Conservation (phyloP, 2,797 vertebrate genomes). For the Delichon dasypus region DNA sequence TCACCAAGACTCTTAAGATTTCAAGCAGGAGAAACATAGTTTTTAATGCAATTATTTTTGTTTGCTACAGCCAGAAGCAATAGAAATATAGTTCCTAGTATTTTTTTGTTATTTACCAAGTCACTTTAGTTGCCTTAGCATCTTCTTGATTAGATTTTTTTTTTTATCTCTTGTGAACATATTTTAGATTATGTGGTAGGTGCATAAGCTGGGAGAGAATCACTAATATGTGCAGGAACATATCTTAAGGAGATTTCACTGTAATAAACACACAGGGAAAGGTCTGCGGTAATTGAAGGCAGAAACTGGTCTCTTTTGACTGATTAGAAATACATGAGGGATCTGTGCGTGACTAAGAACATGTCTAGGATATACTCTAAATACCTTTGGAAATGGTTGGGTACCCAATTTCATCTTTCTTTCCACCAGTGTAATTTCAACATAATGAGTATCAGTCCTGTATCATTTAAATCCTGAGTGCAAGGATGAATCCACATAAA, state of each 20-base stretch:
- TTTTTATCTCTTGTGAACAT: constrained; percentile 7
- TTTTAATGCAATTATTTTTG: constrained; percentile 8
- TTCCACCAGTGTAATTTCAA: constrained; percentile 21
- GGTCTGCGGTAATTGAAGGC: neutral
- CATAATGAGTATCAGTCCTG: constrained; percentile 5
- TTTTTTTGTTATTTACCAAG: neutral
- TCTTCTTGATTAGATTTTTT: constrained; percentile 23
- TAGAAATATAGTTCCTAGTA: neutral
- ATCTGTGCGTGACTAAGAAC: neutral
- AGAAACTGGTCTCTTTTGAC: neutral
- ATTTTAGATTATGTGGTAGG: neutral
- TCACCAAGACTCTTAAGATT: neutral
- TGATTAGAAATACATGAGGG: constrained; percentile 4
- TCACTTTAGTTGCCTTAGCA: neutral
- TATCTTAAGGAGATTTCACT: neutral
- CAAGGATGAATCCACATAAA: constrained; percentile 56
- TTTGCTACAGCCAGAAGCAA: neutral
- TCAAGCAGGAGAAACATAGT: neutral
- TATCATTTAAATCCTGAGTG: constrained; percentile 28
- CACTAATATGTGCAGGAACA: neutral
- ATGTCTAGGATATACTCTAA: neutral
- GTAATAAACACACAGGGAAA: neutral
- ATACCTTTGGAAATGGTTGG: constrained; percentile 22
- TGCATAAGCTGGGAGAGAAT: neutral
- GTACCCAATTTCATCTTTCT: constrained; percentile 2